Percentiles rank a stretch among this genome's conserved stretches.
Conservation (phyloP, 2,797 vertebrate species). For the Lycodopsis pacificus region DNA sequence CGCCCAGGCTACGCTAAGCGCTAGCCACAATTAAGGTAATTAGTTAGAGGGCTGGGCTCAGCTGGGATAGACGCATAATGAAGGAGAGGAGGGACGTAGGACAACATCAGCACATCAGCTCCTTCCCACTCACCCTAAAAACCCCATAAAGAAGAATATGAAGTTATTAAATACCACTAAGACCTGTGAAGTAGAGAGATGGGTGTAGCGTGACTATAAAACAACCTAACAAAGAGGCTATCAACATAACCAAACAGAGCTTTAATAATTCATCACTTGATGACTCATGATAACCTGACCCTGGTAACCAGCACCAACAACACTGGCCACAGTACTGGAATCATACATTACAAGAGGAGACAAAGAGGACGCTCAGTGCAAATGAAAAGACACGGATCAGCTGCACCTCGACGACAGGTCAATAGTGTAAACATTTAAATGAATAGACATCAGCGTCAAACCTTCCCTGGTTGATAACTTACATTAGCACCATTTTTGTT, state of each 20-base stretch:
- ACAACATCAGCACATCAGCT: background rate
- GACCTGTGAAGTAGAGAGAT: background rate
- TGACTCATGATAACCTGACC: background rate
- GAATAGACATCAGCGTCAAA: too few relatives aligned
- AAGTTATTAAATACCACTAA: background rate
- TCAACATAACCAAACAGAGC: background rate
- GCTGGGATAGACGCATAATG: background rate
- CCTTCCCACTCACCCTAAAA: background rate
- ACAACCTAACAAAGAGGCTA: background rate
- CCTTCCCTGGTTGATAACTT: too few relatives aligned
- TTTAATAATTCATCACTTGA: background rate
- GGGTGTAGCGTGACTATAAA: background rate
- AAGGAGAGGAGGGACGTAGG: background rate
- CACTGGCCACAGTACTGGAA: background rate
- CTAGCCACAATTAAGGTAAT: conserved; percentile 31
- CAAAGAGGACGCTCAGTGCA: background rate
- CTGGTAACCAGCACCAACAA: background rate
- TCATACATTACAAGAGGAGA: background rate
- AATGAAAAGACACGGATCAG: background rate
- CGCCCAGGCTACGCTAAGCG: background rate
- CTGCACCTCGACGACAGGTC: background rate
- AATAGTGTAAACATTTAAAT: background rate
- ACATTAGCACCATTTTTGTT: too few relatives aligned
- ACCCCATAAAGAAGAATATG: background rate
- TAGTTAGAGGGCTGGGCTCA: background rate